Evolutionary conservation across 1,140 invertebrate genomes (phyloP).

Genomic region (Agrypnia vestita): DNA sequence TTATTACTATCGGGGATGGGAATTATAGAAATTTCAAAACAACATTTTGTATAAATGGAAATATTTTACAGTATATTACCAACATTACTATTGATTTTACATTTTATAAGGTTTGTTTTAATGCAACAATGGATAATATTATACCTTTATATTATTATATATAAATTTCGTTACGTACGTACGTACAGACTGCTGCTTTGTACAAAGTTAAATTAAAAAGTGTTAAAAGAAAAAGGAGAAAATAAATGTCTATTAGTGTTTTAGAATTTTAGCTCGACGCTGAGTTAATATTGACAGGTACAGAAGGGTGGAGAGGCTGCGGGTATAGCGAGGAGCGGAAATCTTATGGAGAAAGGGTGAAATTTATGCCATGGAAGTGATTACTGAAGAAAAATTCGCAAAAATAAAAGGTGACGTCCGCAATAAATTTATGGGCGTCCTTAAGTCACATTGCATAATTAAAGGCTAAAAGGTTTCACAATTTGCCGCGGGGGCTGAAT

Average conservation of each 20-base stretch:
- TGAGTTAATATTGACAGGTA: constrained; percentile 75
- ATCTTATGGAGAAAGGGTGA: constrained; percentile 55
- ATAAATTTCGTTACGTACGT: too few relatives aligned
- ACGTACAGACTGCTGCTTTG: too few relatives aligned
- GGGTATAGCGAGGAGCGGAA: constrained; percentile 34
- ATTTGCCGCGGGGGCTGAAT: constrained; percentile 45
- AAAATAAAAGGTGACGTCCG: constrained; percentile 74
- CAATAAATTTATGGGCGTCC: constrained; percentile 62
- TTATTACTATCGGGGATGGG: too few relatives aligned
- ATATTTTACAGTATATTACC: too few relatives aligned
- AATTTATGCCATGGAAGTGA: constrained; percentile 55
- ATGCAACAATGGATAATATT: too few relatives aligned
- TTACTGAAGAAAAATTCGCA: constrained; percentile 69
- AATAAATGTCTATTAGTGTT: constrained; percentile 49
- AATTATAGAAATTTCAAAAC: too few relatives aligned
- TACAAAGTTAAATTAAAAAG: too few relatives aligned
- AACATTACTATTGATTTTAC: too few relatives aligned
- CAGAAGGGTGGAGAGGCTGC: constrained; percentile 67
- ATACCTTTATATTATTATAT: too few relatives aligned
- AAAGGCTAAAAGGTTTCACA: constrained; percentile 55
- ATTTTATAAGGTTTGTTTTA: too few relatives aligned
- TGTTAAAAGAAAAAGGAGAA: neutral
- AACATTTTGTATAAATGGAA: too few relatives aligned
- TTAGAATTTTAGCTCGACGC: constrained; percentile 36
- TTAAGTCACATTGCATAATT: constrained; percentile 50